A percentile compares a stretch with the other conserved stretches of the same genome.
These are phyloP conservation scores for Silvanus unidentatus DNA, from an alignment of 2,888 invertebrate genomes.

Conservation along the genomic window DNA sequence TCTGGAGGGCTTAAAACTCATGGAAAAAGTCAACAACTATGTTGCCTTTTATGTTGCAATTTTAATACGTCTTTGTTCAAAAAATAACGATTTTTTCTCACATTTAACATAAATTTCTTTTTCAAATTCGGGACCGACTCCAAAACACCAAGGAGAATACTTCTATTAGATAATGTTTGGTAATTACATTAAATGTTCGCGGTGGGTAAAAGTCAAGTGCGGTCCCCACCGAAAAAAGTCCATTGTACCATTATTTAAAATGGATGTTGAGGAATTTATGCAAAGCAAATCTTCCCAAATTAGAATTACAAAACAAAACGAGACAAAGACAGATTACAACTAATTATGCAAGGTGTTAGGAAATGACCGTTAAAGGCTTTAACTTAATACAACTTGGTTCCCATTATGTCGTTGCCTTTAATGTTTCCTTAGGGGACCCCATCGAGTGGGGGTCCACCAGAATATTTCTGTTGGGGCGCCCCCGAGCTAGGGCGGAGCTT, in stretches of 20 bases:
- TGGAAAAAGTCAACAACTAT: constrained; percentile 6
- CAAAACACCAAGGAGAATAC: no score
- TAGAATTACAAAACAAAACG: constrained; percentile 1
- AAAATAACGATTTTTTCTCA: background rate
- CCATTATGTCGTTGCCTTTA: background rate
- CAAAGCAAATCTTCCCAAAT: constrained; percentile 1
- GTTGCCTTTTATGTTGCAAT: constrained; percentile 4
- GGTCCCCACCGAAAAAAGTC: no score
- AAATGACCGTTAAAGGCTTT: constrained; percentile 6
- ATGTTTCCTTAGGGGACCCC: background rate
- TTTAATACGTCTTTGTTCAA: background rate
- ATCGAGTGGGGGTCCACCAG: background rate
- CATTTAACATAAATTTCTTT: background rate
- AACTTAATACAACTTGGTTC: background rate
- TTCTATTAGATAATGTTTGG: no score
- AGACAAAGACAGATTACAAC: constrained; percentile 1
- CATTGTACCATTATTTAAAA: background rate
- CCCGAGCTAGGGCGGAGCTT: constrained; percentile 9
- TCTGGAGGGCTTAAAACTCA: constrained; percentile 8
- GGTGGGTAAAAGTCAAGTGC: no score
- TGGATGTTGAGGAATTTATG: no score
- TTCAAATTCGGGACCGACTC: no score
- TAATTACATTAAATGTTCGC: no score
- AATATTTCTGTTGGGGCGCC: background rate
- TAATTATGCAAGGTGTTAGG: constrained; percentile 9